Evolutionary conservation across 2,888 invertebrate genomes (phyloP), one percentile per base, ranked within the genome.

Genomic region (Lampropteryx suffumata): DNA sequence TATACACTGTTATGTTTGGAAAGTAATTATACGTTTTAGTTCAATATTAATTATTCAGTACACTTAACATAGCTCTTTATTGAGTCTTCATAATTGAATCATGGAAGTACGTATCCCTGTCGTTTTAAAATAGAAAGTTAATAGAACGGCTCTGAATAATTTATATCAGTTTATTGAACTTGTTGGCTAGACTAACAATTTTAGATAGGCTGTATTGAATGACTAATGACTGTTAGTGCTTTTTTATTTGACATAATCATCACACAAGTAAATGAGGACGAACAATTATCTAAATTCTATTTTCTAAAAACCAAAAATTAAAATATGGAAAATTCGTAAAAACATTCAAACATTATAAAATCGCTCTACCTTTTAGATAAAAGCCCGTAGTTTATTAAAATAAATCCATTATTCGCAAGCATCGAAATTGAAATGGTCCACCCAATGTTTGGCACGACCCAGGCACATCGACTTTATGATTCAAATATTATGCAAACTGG

Each of bases 401-500:
- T 42, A 8, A 24, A 43, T 30, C 9, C 12, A 45, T 50, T 45
- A 46, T 47, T 39, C 29, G 35, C 40, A 14, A 40, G 10, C 29
- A 26, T 45, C 28, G 36, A 44, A 47, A 55, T 59, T 56, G 46
- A 50, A 56, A 48, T 58, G 50, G 41, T 42, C 44, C 12, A 24
- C 24, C 41, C 45, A 55, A 58, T 52, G 56, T 58, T 61, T 56
- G n/a, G 55, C 51, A 52, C 54, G 51, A 52, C 58, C 64, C 61
- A 60, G 62, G 64, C 68, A 65, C 69, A 71, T 65, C 39, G 48
- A 56, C 60, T 55, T 62, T 62, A 55, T 67, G 66, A 76, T 77
- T 71, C 67, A 65, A 75, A 74, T 77, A 73, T 73, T 73, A 72
- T 79, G 69, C 70, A 71, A 77, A 76, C 70, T 68, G 64, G 67